Evolutionary conservation across 1,140 invertebrate species (phyloP).

Genomic region (Archivesica marissinica): DNA sequence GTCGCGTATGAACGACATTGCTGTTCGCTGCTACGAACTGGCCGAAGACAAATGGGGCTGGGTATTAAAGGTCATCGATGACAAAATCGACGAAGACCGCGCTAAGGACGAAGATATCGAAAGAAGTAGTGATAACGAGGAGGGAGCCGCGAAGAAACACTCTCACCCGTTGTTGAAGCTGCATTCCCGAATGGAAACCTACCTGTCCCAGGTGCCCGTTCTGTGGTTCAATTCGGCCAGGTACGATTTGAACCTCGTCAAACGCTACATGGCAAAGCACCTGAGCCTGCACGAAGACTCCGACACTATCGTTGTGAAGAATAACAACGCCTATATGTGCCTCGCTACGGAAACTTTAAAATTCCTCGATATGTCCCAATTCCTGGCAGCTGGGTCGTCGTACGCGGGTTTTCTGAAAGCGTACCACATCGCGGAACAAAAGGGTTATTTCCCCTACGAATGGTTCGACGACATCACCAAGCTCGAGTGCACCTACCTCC

Average conservation of each 20-base stretch:
- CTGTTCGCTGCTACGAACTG: background rate
- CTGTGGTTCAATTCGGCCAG: conserved; percentile 48
- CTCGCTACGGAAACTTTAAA: conserved; percentile 41
- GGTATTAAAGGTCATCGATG: background rate
- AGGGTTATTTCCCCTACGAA: conserved; percentile 70
- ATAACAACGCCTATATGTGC: conserved; percentile 47
- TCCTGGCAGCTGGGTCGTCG: conserved; percentile 45
- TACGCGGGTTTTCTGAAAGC: conserved; percentile 52
- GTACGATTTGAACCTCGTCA: conserved; percentile 51
- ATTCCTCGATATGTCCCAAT: conserved; percentile 61
- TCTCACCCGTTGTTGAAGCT: background rate
- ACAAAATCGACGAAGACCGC: background rate
- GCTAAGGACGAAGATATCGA: background rate
- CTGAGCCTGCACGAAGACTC: conserved; percentile 5
- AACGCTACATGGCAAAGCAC: conserved; percentile 18
- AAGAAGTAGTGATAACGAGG: background rate
- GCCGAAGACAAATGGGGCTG: background rate
- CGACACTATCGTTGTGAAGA: conserved; percentile 21
- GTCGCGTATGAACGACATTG: background rate
- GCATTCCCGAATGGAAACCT: background rate
- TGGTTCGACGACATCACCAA: conserved; percentile 47
- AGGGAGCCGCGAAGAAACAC: background rate
- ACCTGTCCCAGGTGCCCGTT: no score
- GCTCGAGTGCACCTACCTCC: conserved; percentile 28
- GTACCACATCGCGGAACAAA: conserved; percentile 43